Conservation (phyloP, 2,888 invertebrate species). For the Nyleta sp. region DNA sequence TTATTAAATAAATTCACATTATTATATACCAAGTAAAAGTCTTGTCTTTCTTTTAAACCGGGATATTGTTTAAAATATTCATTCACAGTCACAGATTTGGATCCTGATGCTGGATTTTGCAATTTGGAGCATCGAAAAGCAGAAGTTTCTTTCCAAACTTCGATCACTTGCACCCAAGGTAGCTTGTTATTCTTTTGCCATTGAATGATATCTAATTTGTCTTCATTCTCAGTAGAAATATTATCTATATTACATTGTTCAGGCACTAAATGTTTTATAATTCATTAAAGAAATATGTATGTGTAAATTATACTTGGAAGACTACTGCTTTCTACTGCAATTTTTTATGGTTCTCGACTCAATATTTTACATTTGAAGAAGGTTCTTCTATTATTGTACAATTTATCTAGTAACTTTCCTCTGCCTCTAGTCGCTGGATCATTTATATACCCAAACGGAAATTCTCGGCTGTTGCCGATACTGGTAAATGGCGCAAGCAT, state of each 20-base stretch:
- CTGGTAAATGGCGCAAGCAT: no score
- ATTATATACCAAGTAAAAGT: not conserved
- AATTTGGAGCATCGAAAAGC: not conserved
- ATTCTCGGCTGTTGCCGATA: no score
- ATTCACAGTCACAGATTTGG: not conserved
- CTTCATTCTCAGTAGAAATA: no score
- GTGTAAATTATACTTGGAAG: not conserved
- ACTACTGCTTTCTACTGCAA: not conserved
- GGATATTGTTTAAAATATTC: constrained; percentile 4
- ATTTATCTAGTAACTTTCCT: not conserved
- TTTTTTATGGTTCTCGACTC: no score
- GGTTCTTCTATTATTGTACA: not conserved
- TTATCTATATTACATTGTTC: no score
- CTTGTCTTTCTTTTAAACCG: constrained; percentile 1
- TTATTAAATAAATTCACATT: no score
- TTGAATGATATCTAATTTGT: not conserved
- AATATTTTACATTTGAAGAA: not conserved
- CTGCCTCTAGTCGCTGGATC: not conserved
- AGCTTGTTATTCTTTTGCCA: not conserved
- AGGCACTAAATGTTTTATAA: no score
- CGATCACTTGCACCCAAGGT: not conserved
- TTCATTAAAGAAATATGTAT: no score
- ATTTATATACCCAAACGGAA: not conserved
- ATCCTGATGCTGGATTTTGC: not conserved
- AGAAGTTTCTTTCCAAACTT: not conserved